phyloP scores from a whole-genome alignment of 2,113 vertebrate species.

The Gracilinanus agilis region DNA sequence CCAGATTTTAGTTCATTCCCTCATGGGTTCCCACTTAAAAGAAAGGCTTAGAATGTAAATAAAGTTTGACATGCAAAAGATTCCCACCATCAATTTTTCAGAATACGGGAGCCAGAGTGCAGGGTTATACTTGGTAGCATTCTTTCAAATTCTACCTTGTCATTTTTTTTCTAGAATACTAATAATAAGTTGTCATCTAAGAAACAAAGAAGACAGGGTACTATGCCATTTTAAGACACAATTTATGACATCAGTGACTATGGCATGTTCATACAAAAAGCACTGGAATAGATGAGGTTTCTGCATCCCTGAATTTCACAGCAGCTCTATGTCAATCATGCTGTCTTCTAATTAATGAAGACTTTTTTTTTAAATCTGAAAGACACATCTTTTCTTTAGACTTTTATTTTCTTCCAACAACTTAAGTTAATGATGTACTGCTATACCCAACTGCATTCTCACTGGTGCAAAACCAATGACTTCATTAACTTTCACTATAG shows the following conservation, averaged over 20 bases:
- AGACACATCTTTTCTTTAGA: background rate
- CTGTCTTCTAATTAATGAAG: background rate
- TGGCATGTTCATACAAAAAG: background rate
- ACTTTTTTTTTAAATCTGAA: background rate
- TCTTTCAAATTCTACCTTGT: background rate
- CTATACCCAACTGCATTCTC: constrained; percentile 14
- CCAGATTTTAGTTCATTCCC: background rate
- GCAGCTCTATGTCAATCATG: background rate
- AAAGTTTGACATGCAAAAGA: background rate
- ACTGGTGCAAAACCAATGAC: constrained; percentile 18
- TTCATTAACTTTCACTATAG: constrained; percentile 50
- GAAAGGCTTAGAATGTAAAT: constrained; percentile 34
- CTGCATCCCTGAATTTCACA: background rate
- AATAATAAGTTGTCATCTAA: background rate
- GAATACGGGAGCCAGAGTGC: background rate
- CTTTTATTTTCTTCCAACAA: background rate
- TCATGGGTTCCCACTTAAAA: constrained; percentile 31
- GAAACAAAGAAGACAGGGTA: background rate
- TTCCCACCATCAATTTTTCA: constrained; percentile 12
- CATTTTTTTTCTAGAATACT: background rate
- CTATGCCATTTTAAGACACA: background rate
- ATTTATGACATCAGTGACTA: background rate
- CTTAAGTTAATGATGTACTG: background rate
- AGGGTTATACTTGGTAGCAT: background rate
- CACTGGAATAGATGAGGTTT: constrained; percentile 16